These are phyloP conservation scores for Calameuta idolon DNA, from an alignment of 2,888 invertebrate genomes.

Conservation along the genomic window DNA sequence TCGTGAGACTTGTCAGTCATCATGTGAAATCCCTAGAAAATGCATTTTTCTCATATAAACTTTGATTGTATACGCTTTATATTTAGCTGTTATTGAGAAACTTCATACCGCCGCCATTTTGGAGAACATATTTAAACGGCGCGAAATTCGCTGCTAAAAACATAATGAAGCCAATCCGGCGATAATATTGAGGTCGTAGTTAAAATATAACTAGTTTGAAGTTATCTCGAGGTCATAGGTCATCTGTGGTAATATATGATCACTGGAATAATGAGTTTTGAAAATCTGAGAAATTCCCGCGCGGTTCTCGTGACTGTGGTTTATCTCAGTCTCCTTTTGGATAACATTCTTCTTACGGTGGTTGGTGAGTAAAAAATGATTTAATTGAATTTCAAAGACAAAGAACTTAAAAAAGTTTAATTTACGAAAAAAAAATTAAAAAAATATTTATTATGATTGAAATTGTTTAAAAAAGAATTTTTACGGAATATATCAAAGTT, in stretches of 20 bases:
- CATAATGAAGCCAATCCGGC: background rate
- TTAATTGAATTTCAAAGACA: background rate
- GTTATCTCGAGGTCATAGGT: background rate
- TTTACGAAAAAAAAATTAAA: background rate
- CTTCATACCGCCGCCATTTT: background rate
- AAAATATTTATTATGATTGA: background rate
- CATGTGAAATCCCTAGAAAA: constrained; percentile 35
- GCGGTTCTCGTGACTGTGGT: constrained; percentile 71
- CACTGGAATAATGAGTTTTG: constrained; percentile 30
- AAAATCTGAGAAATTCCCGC: constrained; percentile 49
- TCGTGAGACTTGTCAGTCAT: constrained; percentile 53
- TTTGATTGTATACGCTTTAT: background rate
- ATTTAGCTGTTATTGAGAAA: background rate
- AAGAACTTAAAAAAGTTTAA: background rate
- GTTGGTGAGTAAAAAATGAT: constrained; percentile 76
- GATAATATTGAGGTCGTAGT: background rate
- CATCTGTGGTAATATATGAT: background rate
- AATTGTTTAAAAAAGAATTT: background rate
- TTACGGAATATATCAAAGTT: background rate
- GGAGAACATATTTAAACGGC: background rate
- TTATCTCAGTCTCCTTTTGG: constrained; percentile 82
- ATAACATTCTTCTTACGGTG: constrained; percentile 89
- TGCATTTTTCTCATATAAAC: background rate
- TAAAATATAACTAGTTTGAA: background rate
- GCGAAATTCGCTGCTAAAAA: background rate